These are phyloP conservation scores for Anguilla rostrata DNA, from an alignment of 2,113 vertebrate species.

Conservation along the genomic window DNA sequence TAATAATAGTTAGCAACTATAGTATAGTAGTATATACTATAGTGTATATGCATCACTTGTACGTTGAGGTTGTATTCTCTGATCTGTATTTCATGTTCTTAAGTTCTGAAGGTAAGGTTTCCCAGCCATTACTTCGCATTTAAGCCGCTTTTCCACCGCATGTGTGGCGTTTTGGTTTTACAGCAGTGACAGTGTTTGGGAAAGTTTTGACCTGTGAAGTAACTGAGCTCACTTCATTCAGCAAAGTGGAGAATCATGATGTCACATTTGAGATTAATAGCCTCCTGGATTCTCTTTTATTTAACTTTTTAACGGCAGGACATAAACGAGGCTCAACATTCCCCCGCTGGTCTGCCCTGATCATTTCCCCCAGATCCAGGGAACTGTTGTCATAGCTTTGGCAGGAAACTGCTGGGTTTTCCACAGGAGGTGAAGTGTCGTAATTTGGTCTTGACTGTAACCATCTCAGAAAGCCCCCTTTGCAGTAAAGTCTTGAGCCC, in stretches of 20 bases:
- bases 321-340: constrained; percentile 14
- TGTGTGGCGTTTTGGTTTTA: too few relatives aligned
- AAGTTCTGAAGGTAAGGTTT: too few relatives aligned
- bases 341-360: constrained; percentile 28
- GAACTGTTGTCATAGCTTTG: constrained; percentile 44
- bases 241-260: neutral
- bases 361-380: constrained; percentile 43
- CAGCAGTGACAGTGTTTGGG: neutral
- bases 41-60: neutral
- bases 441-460: constrained; percentile 60
- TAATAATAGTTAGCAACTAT: neutral
- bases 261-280: neutral
- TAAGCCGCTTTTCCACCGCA: too few relatives aligned
- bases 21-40: neutral
- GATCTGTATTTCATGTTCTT: neutral
- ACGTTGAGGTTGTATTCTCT: neutral
- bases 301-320: neutral
- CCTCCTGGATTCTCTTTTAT: neutral
- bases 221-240: neutral
- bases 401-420: constrained; percentile 56
- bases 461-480: constrained; percentile 49
- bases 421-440: constrained; percentile 50
- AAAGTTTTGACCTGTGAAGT: neutral
- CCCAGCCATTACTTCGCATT: too few relatives aligned
- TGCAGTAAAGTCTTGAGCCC: constrained; percentile 40